Conservation (phyloP, 2,797 vertebrate genomes). For the Bufotes viridis region DNA sequence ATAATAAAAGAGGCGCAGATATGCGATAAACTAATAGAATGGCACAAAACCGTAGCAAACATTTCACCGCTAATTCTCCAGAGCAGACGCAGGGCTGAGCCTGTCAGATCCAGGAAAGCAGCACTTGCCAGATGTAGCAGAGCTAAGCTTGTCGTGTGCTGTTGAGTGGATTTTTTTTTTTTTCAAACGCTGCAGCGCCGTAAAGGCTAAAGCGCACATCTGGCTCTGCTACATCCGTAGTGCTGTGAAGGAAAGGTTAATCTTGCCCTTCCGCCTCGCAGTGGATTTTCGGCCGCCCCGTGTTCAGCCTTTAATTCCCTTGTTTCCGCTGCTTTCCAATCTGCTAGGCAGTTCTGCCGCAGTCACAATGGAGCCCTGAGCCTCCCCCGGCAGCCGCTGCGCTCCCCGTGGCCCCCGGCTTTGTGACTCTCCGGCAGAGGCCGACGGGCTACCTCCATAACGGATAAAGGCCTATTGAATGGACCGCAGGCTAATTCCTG, state of each 20-base stretch:
- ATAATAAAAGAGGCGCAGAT: neutral
- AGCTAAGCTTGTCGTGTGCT: neutral
- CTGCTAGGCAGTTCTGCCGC: constrained; percentile 44
- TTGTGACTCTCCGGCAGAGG: constrained; percentile 46
- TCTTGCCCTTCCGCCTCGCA: neutral
- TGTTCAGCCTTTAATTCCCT: constrained; percentile 54
- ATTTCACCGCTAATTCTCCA: neutral
- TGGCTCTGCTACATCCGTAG: neutral
- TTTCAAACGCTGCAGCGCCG: no score
- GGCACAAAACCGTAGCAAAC: neutral
- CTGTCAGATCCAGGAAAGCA: neutral
- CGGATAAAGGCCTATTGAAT: constrained; percentile 45
- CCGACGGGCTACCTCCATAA: constrained; percentile 36
- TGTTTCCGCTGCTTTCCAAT: constrained; percentile 51
- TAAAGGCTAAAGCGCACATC: neutral
- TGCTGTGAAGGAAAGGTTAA: constrained; percentile 35
- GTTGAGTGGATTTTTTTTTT: neutral
- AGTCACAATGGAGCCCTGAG: constrained; percentile 52
- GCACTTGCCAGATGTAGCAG: neutral
- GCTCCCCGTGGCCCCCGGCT: constrained; percentile 46
- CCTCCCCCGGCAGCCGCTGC: constrained; percentile 18
- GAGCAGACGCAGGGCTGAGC: neutral
- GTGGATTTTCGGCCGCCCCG: constrained; percentile 18
- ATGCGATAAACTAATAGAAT: neutral
- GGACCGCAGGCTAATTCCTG: constrained; percentile 44